Conservation (phyloP, 2,113 vertebrate genomes). For the Lutjanus erythropterus region DNA sequence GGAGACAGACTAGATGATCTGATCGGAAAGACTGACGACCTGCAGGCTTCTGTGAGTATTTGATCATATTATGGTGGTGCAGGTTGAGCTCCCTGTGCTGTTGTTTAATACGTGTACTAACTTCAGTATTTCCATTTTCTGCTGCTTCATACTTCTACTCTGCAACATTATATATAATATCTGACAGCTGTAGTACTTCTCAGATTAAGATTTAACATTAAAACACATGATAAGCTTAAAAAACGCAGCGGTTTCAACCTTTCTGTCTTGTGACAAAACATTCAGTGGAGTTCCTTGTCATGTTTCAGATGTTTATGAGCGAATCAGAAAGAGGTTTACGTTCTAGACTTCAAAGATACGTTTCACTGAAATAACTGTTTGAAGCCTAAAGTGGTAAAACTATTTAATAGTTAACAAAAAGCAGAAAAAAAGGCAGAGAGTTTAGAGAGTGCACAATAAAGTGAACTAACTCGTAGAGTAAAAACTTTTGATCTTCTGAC, state of each 20-base stretch:
- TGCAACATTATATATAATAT: too few species aligned
- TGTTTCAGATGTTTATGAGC: too few species aligned
- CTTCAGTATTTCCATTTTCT: neutral
- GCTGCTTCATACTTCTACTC: neutral
- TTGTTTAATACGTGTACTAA: neutral
- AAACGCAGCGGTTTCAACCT: neutral
- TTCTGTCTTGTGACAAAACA: neutral
- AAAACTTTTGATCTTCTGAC: neutral
- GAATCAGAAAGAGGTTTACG: neutral
- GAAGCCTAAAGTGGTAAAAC: neutral
- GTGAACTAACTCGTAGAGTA: neutral
- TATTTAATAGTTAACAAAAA: neutral
- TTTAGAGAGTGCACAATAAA: neutral
- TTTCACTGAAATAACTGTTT: neutral
- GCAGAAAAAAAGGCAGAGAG: too few species aligned
- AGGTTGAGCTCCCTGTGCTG: too few species aligned
- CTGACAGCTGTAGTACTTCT: neutral
- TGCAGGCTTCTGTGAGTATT: conserved; percentile 84
- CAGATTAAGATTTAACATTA: neutral
- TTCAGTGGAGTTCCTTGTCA: neutral
- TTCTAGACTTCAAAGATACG: neutral
- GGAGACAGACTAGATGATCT: conserved; percentile 84
- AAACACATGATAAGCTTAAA: neutral
- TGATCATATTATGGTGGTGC: neutral
- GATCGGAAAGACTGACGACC: conserved; percentile 82